Evolutionary conservation across 1,140 invertebrate genomes (phyloP).

Genomic region (Protaetia brevitarsis): DNA sequence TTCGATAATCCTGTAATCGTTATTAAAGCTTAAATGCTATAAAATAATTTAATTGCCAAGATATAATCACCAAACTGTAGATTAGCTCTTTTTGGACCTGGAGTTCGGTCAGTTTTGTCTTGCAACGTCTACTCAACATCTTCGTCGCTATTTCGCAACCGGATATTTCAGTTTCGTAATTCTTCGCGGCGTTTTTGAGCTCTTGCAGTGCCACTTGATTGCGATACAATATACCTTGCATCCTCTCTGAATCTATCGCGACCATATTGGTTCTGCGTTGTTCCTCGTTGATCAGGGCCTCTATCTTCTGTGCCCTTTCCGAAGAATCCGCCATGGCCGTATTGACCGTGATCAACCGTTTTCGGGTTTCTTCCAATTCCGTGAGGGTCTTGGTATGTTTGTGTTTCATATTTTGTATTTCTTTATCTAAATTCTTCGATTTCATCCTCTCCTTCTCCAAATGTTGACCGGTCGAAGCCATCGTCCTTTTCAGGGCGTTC

Average conservation of each 20-base stretch:
- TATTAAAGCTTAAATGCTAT: not conserved
- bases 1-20: slow-evolving; percentile 36
- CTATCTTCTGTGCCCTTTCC: slow-evolving; percentile 36
- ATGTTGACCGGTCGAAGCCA: slow-evolving; percentile 31
- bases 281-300: slow-evolving; percentile 38
- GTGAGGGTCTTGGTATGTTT: slow-evolving; percentile 25
- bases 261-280: slow-evolving; percentile 34
- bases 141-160: slow-evolving; percentile 26
- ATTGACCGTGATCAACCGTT: slow-evolving; percentile 31
- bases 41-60: not conserved
- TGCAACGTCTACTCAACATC: slow-evolving; percentile 36
- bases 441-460: slow-evolving; percentile 39
- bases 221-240: slow-evolving; percentile 36
- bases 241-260: slow-evolving; percentile 34
- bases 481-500: slow-evolving; percentile 32
- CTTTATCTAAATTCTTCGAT: slow-evolving; percentile 28
- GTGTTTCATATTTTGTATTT: slow-evolving; percentile 32
- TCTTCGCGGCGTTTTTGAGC: slow-evolving; percentile 32
- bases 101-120: slow-evolving; percentile 42
- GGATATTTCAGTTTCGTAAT: slow-evolving; percentile 35
- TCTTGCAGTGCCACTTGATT: slow-evolving; percentile 34
- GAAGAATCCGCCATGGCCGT: slow-evolving; percentile 29
- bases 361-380: slow-evolving; percentile 26
- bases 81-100: slow-evolving; percentile 46
- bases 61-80: slow-evolving; percentile 43